Base-by-base conservation (phyloP, 2,113 vertebrate genomes). In the Rousettus leschenaultii region DNA sequence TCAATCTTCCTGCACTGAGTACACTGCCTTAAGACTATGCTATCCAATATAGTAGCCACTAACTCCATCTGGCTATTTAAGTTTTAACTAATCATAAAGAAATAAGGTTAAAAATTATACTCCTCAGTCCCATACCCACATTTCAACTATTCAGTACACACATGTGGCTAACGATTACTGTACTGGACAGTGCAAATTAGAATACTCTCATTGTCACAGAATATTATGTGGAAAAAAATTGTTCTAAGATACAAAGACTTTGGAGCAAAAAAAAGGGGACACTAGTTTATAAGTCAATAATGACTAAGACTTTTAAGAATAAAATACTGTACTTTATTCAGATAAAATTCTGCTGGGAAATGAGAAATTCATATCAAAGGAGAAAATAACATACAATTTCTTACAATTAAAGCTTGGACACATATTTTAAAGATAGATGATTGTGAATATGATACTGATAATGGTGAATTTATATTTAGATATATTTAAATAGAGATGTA, bases 71-170 rank as follows among this genome's bases (percentile, higher is more conserved):
- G 15, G 15, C 6, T 82, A 57, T n/a, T 82, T 84, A 70, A 24
- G 22, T 86, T 90, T 87, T 70, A 68, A 94, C 19, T 88, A 93
- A 89, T 65, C 40, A 59, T 70, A 87, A 91, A 40, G 45, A 95
- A 89, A 59, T 80, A 48, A 77, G 28, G 30, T 83, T 68, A 77
- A 77, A 77, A 73, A 35, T 79, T 71, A 40, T 22, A 4, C 33
- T 84, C 51, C 8, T 83, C 35, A 55, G 30, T 43, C 30, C 16
- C 3, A 24, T 45, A 30, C 4, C 13, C 43, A 66, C 19, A 84
- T 74, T 68, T 90, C 26, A 70, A 55, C 4, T 61, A 8, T 11
- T 89, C 30, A 57, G 11, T 19, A 78, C 40, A 55, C 13, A 51
- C 1, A 61, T 11, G 3, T 68, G 10, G 7, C 11, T 22, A 74